Conservation (phyloP, 2,888 invertebrate species). For the Andrena hattorfiana region DNA sequence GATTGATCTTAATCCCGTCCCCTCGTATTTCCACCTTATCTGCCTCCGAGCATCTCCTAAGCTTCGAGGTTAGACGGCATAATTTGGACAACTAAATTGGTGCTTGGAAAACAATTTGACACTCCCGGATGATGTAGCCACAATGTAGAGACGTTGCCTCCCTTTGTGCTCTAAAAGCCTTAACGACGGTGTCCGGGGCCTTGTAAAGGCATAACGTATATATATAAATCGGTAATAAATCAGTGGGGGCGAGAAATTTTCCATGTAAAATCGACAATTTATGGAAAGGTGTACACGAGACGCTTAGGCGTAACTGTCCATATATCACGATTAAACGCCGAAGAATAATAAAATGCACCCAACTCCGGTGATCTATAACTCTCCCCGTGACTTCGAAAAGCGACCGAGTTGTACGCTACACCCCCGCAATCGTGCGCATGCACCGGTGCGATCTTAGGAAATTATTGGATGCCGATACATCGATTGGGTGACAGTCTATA, state of each 20-base stretch:
- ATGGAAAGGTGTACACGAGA: constrained; percentile 61
- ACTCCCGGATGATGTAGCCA: not conserved
- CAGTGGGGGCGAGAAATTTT: constrained; percentile 38
- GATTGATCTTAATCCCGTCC: constrained; percentile 72
- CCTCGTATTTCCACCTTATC: constrained; percentile 58
- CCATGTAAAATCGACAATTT: constrained; percentile 53
- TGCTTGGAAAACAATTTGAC: constrained; percentile 27
- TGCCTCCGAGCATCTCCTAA: constrained; percentile 47
- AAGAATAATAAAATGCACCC: constrained; percentile 77
- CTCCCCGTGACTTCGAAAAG: constrained; percentile 65
- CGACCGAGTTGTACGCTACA: constrained; percentile 67
- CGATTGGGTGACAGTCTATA: constrained; percentile 28
- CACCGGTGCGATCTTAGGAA: constrained; percentile 61
- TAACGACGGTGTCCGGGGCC: not conserved
- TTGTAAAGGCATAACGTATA: constrained; percentile 6
- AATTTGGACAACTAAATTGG: constrained; percentile 62
- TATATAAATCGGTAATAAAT: constrained; percentile 34
- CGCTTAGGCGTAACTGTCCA: constrained; percentile 51
- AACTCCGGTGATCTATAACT: constrained; percentile 64
- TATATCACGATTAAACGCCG: constrained; percentile 83
- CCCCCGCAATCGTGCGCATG: constrained; percentile 70
- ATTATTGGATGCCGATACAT: constrained; percentile 49
- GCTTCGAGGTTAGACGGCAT: constrained; percentile 33
- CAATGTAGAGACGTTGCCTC: not conserved
- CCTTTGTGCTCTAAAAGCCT: not conserved